Conservation (phyloP, 1,140 invertebrate species). For the Drosophila sp. region DNA sequence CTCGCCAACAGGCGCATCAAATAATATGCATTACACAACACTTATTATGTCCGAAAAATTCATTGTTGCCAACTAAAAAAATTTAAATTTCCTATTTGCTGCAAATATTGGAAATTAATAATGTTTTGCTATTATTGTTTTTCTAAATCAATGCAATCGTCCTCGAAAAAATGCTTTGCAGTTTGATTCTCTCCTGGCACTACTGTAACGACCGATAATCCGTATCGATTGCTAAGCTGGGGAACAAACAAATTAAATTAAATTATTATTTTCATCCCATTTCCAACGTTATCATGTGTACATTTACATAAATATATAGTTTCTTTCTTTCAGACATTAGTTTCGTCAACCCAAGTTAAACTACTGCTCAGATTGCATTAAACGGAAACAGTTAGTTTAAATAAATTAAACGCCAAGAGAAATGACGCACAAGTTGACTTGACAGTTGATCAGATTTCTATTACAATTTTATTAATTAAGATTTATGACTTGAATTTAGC, state of each 20-base stretch:
- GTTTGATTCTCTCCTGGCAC: too few species aligned
- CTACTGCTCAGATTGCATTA: not conserved
- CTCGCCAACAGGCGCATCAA: not conserved
- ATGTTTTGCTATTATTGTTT: too few species aligned
- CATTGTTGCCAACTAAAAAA: too few species aligned
- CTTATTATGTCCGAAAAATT: not conserved
- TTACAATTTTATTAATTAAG: slow-evolving; percentile 65
- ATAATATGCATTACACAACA: slow-evolving; percentile 5
- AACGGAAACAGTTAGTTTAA: slow-evolving; percentile 60
- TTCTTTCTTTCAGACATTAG: not conserved
- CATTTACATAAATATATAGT: not conserved
- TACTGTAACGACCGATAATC: too few species aligned
- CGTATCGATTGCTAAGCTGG: not conserved
- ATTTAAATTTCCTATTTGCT: too few species aligned
- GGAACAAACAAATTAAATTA: not conserved
- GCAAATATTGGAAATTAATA: too few species aligned
- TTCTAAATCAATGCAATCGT: too few species aligned
- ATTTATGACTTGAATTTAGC: slow-evolving; percentile 60
- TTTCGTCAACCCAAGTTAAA: not conserved
- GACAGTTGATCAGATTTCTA: slow-evolving; percentile 41
- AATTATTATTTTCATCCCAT: too few species aligned
- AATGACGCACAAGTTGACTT: slow-evolving; percentile 11
- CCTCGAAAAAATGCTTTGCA: too few species aligned
- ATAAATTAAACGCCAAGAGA: slow-evolving; percentile 43
- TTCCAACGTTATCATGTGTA: too few species aligned